Evolutionary conservation across 2,113 vertebrate species (phyloP).

Genomic region (Carassius gibelio): DNA sequence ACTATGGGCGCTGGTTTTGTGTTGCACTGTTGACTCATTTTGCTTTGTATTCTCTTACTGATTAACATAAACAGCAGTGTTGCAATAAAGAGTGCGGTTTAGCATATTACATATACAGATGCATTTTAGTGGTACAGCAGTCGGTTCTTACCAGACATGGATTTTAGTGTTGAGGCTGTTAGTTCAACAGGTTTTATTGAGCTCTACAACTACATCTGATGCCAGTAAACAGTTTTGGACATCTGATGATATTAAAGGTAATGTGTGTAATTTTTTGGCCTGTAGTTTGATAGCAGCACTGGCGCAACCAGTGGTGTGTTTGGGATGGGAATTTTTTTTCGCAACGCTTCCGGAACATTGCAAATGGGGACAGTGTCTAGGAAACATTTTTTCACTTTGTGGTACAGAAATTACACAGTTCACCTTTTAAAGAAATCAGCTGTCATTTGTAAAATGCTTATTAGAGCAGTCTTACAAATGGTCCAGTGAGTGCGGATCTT

Average conservation of each 20-base stretch:
- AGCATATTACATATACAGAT: not conserved
- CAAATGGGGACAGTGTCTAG: not conserved
- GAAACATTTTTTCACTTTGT: not conserved
- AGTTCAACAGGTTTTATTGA: no score
- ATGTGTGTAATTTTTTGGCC: not conserved
- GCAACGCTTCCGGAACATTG: no score
- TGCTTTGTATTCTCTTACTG: not conserved
- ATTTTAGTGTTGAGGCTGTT: not conserved
- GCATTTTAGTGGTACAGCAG: not conserved
- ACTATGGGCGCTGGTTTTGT: not conserved
- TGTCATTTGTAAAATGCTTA: not conserved
- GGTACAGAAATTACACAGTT: not conserved
- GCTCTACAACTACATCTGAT: not conserved
- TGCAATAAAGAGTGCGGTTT: not conserved
- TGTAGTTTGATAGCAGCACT: not conserved
- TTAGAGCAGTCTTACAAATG: not conserved
- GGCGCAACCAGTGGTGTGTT: not conserved
- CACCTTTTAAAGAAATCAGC: not conserved
- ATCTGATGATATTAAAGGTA: not conserved
- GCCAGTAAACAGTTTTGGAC: not conserved
- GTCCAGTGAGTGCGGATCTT: not conserved
- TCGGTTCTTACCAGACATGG: not conserved
- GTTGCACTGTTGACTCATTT: slow-evolving; percentile 7
- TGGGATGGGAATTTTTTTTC: not conserved
- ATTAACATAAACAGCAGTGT: not conserved